Evolutionary conservation across 2,113 vertebrate genomes (phyloP), one percentile per base, ranked within the genome.

Genomic region (Tychaedon coryphoeus): DNA sequence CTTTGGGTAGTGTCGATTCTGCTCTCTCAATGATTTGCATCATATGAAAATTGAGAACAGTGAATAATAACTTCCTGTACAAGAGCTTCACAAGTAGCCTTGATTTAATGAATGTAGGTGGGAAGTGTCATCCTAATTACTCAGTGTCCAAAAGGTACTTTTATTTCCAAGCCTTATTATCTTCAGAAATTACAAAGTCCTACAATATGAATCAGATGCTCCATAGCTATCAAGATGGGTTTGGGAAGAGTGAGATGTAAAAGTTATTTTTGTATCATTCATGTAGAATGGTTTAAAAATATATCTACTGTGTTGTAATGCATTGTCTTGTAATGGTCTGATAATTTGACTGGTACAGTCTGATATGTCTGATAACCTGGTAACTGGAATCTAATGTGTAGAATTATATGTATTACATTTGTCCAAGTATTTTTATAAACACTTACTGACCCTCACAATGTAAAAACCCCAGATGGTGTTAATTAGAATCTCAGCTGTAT

Each of bases 41-140:
- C 62, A 48, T 60, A 47, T 31, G 66, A 88, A 88, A 92, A 75
- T 69, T 22, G 43, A 72, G 81, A 94, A 74, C 77, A 90, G 16
- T 79, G 78, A 86, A 73, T 90, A 88, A 92, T 89, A 82, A 62
- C 71, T 86, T 92, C 79, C 56, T 92, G 73, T 73, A 80, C 54
- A 71, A 93, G 47, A 40, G 8, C 79, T 91, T 94, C 64, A 58
- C 36, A 85, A 81, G 51, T 86, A 95, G 50, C 50, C n/a, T 60
- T 64, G 19, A 64, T 83, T 92, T 86, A 88, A 84, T 93, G 50
- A 93, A 60, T 43, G 75, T 76, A 82, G 57, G 53, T 84, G 86
- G 86, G 48, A 93, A 95, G 78, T 69, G 57, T 79, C 62, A 48
- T 75, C 77, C 72, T 66, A 67, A 93, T 96, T 89, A 91, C 69